These are phyloP conservation scores for Perccottus glenii DNA, from an alignment of 2,113 vertebrate species.

Conservation along the genomic window DNA sequence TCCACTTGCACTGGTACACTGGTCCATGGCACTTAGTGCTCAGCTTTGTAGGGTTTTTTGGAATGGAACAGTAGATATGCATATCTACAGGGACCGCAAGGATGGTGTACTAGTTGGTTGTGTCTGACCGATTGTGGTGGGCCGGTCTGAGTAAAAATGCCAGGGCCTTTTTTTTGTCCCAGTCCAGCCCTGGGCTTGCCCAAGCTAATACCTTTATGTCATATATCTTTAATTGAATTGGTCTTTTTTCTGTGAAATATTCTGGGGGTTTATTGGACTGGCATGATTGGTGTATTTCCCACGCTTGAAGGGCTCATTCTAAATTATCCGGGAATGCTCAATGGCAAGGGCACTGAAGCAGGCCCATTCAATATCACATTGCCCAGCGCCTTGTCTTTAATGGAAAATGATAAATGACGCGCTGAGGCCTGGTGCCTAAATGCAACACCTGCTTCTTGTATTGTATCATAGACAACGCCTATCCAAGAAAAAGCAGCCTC, in stretches of 20 bases:
- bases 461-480: not conserved
- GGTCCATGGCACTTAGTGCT: too few species aligned
- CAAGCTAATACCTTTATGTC: too few species aligned
- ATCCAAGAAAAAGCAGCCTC: not conserved
- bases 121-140: too few species aligned
- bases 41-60: too few species aligned
- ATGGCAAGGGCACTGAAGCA: slow-evolving; percentile 62
- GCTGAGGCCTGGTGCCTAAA: slow-evolving; percentile 3
- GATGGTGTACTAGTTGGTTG: too few species aligned
- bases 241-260: slow-evolving; percentile 29
- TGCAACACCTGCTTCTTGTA: slow-evolving; percentile 44
- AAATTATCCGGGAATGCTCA: slow-evolving; percentile 71
- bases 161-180: too few species aligned
- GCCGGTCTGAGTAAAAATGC: too few species aligned
- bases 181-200: too few species aligned
- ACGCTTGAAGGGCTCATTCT: slow-evolving; percentile 68
- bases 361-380: slow-evolving; percentile 67
- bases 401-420: slow-evolving; percentile 64
- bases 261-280: slow-evolving; percentile 70
- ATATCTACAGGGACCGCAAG: too few species aligned
- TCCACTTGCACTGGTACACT: too few species aligned
- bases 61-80: too few species aligned
- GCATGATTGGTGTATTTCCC: slow-evolving; percentile 67
- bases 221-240: not conserved
- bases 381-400: slow-evolving; percentile 62